phyloP scores from a whole-genome alignment of 2,113 vertebrate genomes.

The Zosterops borbonicus region DNA sequence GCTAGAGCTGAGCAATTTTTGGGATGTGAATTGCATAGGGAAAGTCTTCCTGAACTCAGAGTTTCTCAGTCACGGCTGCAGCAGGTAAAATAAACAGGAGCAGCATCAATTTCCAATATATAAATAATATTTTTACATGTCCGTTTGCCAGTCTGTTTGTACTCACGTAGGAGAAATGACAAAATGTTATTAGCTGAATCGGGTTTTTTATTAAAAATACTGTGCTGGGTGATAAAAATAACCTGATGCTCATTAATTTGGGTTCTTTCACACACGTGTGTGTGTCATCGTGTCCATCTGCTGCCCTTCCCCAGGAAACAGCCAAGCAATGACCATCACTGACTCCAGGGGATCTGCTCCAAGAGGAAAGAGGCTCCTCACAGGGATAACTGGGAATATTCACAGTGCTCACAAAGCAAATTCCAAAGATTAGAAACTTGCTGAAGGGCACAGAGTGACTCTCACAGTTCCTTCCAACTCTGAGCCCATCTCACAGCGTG shows the following conservation, averaged over 20 bases:
- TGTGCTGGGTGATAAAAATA: constrained; percentile 9
- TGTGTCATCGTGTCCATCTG: constrained; percentile 13
- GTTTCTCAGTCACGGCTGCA: background rate
- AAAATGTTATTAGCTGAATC: background rate
- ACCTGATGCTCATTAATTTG: background rate
- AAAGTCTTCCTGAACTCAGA: background rate
- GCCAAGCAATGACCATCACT: background rate
- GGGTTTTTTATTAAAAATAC: background rate
- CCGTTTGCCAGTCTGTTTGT: background rate
- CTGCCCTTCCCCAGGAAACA: background rate
- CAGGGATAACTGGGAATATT: background rate
- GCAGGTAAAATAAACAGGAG: background rate
- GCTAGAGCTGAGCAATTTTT: background rate
- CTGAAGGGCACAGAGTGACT: background rate
- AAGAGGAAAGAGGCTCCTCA: background rate
- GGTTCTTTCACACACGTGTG: background rate
- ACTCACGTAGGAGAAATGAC: background rate
- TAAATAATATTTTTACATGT: accelerated
- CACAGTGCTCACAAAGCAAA: accelerated
- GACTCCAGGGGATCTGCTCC: background rate
- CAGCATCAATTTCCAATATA: background rate
- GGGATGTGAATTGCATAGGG: background rate
- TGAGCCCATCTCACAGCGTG: accelerated
- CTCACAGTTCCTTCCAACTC: background rate
- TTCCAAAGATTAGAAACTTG: background rate